Evolutionary conservation across 2,888 invertebrate species (phyloP), one percentile per base, ranked within the genome.

Genomic region (Oscheius sp.): DNA sequence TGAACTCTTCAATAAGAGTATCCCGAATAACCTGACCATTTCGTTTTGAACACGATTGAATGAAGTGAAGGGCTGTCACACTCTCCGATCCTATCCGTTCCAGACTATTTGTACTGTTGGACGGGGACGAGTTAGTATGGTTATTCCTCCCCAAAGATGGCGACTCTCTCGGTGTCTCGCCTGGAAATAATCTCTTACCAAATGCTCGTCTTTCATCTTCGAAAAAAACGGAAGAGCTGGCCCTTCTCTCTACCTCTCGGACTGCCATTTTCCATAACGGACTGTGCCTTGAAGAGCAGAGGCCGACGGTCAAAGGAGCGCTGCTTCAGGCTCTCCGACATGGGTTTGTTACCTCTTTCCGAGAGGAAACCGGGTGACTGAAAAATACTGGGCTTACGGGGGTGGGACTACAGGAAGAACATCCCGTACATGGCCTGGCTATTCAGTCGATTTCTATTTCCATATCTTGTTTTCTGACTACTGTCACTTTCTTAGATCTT

Each of bases 231-330:
- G 47, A 33, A 5, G 33, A 42, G 21, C 13, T 21, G 37, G 29
- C n/a, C 1, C 53, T 29, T 21, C 29, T 53, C 33, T 37, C 32
- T 57, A 79, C 81, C 79, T 81, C 79, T 76, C 51, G 76, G 68
- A 62, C 60, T 73, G 37, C 73, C 70, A 57, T 65, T 55, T 59
- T 84, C 86, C 37, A 86, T 84, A 37, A 87, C 84, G 2, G 85
- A 85, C 74, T 87, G 87, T 21, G 87, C 85, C 65, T 87, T 87
- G 76, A 85, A 83, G 51, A 87, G 77, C 62, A 83, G 77, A 13
- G 87, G 87, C 47, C 87, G 77, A 55, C 81, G 72, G 10, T 74
- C 74, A 59, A 74, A 74, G 37, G 74, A 74, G 35, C 68, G 57
- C 58, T 74, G 74, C 42, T 62, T 66, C 50, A 58, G 59, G n/a